Evolutionary conservation across 2,113 vertebrate species (phyloP), one percentile per base, ranked within the genome.

Genomic region (Callithrix jacchus): DNA sequence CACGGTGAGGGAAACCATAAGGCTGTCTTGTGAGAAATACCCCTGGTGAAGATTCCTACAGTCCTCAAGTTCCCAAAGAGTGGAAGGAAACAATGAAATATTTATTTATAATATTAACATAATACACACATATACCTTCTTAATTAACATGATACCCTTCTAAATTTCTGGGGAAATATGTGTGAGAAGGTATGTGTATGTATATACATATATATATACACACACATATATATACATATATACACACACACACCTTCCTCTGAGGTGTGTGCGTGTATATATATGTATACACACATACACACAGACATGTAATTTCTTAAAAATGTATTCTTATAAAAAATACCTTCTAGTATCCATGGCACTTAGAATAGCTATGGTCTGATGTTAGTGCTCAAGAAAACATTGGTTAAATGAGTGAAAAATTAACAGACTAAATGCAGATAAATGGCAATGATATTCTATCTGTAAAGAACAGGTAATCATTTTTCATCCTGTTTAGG

Each of bases 331-430:
- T 73, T 92, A 8, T 37, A 86, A 89, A 70, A 70, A 8, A 14
- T 25, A 8, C 25, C 42, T 90, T 92, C 6, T 73, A 14, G 6
- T 56, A 80, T 42, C 6, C 14, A 25, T 74, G 45, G 35, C 4
- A 76, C 30, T 87, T 80, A 87, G 4, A 81, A 52, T 45, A 74
- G 23, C 25, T n/a, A 90, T 4, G 45, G 27, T 89, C 8, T 87
- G 7, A 42, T 18, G 52, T 0, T 47, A 37, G 18, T 84, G 4
- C 23, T 68, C 8, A 92, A 79, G 8, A 95, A 80, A 56, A 9
- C 52, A 20, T 45, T 52, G 85, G 10, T 73, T 87, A 80, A 82
- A 42, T 79, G 23, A 95, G n/a, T 83, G 8, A 68, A 89, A 95
- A 87, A 45, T 79, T 82, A 73, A 61, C n/a, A 52, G 11, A 85